Evolutionary conservation across 1,140 invertebrate species (phyloP), one percentile per base, ranked within the genome.

Genomic region (Aricia agestis): DNA sequence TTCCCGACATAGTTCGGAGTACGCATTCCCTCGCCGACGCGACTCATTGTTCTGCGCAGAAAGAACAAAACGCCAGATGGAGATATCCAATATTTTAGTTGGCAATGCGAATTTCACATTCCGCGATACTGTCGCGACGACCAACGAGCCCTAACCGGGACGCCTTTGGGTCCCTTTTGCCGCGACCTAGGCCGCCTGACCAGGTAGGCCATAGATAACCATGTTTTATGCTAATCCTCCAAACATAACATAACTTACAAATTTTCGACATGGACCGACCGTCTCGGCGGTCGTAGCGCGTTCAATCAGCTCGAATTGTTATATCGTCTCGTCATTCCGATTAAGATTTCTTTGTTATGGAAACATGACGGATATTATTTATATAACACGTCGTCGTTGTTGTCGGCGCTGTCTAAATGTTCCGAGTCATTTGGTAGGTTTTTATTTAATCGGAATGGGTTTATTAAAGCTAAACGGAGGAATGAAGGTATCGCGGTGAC

Each of bases 41-140:
- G 82, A 79, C 83, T 89, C 87, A 89, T 91, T 89, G 87, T 89
- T 89, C 80, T 77, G 78, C 78, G 77, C 77, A 86, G 85, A 85
- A 90, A 89, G 82, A 91, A 75, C 84, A 89, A 91, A 90, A 89
- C 82, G 79, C 82, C 80, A 79, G 87, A 91, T 91, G 87, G 87
- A 90, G 87, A 89, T 91, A 86, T 91, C 89, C 85, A 91, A 91
- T 91, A 91, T 91, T 91, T 91, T 87, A 91, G 89, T 90, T 91
- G 85, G 89, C 89, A 91, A 89, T 89, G 87, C 87, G 87, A 82
- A 85, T 81, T 85, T 85, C 83, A 79, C 85, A 91, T 91, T 91
- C 86, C 82, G 83, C 82, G 81, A 89, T 36, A 36, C 89, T 83
- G 81, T 74, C 75, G 61, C 57, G 65, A 68, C 68, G 65, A n/a